Percentiles rank a stretch among this genome's conserved stretches.
These are phyloP conservation scores for Asarcornis scutulata DNA, from an alignment of 2,113 vertebrate species.

Conservation along the genomic window DNA sequence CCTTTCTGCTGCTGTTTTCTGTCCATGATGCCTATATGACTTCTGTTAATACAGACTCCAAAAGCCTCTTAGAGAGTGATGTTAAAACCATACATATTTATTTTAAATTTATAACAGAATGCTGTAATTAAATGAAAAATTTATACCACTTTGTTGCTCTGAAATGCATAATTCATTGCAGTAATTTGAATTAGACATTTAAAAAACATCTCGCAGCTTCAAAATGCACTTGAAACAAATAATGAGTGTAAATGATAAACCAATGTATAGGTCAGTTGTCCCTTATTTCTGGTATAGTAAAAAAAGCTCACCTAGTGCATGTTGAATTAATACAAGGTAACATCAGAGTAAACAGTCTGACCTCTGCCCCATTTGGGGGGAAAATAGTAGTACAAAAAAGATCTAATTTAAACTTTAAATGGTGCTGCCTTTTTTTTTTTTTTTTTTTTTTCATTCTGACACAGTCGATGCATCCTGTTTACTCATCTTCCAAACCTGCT, in stretches of 20 bases:
- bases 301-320: not conserved
- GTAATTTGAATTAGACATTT: not conserved
- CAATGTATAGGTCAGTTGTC: not conserved
- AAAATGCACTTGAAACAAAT: not conserved
- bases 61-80: not conserved
- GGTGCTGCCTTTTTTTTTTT: not conserved
- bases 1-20: not conserved
- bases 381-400: not conserved
- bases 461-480: not conserved
- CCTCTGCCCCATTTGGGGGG: not conserved
- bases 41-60: not conserved
- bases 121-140: not conserved
- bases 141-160: not conserved
- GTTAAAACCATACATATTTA: not conserved
- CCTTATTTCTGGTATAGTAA: rapidly evolving
- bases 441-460: not conserved
- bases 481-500: not conserved
- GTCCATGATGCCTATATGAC: not conserved
- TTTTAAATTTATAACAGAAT: not conserved
- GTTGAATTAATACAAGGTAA: not conserved
- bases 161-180: not conserved
- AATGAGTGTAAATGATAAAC: not conserved
- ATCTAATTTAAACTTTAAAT: not conserved
- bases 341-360: not conserved
- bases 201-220: not conserved